Conservation (phyloP, 2,797 vertebrate species). For the Gallinago nigripennis region DNA sequence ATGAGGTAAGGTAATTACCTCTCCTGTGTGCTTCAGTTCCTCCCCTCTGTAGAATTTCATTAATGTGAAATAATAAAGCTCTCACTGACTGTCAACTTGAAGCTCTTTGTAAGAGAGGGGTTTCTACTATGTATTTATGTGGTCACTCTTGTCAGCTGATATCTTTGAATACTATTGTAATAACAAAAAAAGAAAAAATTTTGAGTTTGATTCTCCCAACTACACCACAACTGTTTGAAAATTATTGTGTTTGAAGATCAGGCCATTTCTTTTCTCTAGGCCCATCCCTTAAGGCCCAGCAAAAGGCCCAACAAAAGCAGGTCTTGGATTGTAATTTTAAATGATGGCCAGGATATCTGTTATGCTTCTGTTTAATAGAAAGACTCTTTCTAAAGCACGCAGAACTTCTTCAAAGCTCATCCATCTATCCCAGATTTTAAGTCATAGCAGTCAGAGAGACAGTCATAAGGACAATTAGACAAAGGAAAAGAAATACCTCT, state of each 20-base stretch:
- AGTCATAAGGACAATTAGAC: neutral
- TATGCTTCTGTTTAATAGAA: neutral
- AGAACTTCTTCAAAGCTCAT: neutral
- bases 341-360: neutral
- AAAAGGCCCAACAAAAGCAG: neutral
- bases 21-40: neutral
- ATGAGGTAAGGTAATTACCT: neutral
- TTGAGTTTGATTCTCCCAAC: neutral
- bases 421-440: neutral
- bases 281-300: neutral
- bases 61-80: neutral
- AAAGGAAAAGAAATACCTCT: neutral
- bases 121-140: neutral
- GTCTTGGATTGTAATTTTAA: neutral
- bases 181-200: neutral
- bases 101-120: neutral
- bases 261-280: neutral
- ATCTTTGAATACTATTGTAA: neutral
- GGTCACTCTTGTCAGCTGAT: neutral
- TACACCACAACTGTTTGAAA: neutral
- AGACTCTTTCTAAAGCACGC: neutral
- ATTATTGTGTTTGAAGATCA: neutral
- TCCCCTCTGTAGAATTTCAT: neutral
- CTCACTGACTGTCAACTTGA: neutral
- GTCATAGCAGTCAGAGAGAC: neutral